These are phyloP conservation scores for Cairina moschata DNA, from an alignment of 2,113 vertebrate genomes.

Conservation along the genomic window DNA sequence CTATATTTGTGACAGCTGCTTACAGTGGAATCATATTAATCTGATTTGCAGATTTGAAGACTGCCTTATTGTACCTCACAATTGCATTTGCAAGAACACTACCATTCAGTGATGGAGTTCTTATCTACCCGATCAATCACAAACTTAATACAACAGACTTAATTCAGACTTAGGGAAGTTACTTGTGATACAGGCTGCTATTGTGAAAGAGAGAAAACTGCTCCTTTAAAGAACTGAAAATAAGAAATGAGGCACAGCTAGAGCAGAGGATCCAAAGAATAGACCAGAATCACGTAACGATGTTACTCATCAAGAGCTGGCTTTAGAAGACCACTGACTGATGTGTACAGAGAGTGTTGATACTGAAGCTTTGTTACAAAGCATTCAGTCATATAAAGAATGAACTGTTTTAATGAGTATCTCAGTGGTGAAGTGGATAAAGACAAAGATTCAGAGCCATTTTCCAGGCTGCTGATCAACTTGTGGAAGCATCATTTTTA, in stretches of 20 bases:
- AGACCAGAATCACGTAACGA: neutral
- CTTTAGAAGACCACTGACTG: neutral
- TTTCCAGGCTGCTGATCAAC: neutral
- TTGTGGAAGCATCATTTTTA: neutral
- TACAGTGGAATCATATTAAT: neutral
- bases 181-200: neutral
- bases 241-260: neutral
- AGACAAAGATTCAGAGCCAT: neutral
- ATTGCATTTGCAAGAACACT: neutral
- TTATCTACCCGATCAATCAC: neutral
- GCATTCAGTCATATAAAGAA: neutral
- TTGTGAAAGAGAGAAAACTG: neutral
- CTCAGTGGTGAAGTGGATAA: neutral
- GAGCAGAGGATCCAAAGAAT: neutral
- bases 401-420: neutral
- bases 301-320: neutral
- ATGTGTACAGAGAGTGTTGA: neutral
- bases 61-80: neutral
- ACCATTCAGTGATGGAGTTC: neutral
- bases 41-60: neutral
- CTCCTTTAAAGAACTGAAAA: neutral
- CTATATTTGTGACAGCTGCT: neutral
- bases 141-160: neutral
- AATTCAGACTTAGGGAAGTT: neutral
- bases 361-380: neutral